Percentiles rank a stretch among this genome's conserved stretches.
These are phyloP conservation scores for Gortyna flavago DNA, from an alignment of 2,888 invertebrate species.

Conservation along the genomic window DNA sequence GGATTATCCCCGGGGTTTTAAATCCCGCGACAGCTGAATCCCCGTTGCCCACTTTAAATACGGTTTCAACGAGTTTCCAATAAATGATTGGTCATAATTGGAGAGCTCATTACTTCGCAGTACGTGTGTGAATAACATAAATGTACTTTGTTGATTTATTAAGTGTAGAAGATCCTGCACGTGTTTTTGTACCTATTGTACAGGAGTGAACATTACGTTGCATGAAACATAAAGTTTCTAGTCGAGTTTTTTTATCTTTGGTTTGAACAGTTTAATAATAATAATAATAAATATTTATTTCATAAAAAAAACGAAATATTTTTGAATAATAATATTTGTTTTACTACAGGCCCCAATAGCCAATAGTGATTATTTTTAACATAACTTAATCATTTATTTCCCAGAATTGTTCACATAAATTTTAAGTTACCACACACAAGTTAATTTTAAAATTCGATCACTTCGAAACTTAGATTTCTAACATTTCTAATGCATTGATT, in stretches of 20 bases:
- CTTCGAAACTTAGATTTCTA: constrained; percentile 24
- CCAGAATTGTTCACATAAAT: not conserved
- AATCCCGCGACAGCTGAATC: constrained; percentile 54
- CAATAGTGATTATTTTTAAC: not conserved
- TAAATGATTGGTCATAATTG: constrained; percentile 62
- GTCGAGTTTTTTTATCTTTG: no score
- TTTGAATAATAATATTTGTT: not conserved
- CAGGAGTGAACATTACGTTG: not conserved
- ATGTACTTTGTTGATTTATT: constrained; percentile 11
- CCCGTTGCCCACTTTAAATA: constrained; percentile 56
- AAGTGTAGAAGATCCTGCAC: not conserved
- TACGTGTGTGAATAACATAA: constrained; percentile 11
- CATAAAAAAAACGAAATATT: no score
- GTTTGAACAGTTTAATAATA: no score
- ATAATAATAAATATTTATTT: no score
- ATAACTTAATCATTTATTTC: not conserved
- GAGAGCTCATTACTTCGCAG: constrained; percentile 41
- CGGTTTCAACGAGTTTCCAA: constrained; percentile 52
- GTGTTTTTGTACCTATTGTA: no score
- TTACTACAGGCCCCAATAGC: no score
- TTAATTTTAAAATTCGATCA: constrained; percentile 23
- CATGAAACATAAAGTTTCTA: not conserved
- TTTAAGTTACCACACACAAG: not conserved
- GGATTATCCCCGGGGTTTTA: constrained; percentile 62
- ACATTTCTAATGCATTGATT: constrained; percentile 64